Percentiles rank a stretch among this genome's conserved stretches.
phyloP scores from a whole-genome alignment of 2,797 vertebrate genomes.

The Phalloptychus januarius region DNA sequence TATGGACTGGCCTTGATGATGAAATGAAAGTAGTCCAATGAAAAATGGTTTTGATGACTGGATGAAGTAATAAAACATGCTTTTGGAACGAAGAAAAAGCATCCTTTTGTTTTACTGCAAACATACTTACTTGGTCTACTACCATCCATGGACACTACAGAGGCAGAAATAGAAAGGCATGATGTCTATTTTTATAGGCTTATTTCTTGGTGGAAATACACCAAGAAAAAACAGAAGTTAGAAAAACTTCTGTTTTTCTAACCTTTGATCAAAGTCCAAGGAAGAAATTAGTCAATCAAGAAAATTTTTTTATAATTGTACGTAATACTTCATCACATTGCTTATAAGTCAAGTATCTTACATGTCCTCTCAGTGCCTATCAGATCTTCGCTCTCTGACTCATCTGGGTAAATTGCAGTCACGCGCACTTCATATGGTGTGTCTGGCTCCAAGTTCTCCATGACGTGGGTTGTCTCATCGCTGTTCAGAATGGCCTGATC shows the following conservation, averaged over 20 bases:
- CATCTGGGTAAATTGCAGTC: slow-evolving; percentile 97
- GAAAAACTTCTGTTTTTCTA: slow-evolving; percentile 3
- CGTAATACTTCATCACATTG: not conserved
- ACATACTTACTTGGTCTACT: slow-evolving; percentile 73
- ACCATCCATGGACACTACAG: slow-evolving; percentile 70
- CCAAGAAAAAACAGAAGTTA: no score
- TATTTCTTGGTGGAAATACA: slow-evolving; percentile 29
- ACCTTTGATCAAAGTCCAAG: slow-evolving; percentile 25
- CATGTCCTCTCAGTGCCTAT: slow-evolving; percentile 90
- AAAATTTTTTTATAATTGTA: slow-evolving; percentile 5
- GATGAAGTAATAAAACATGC: slow-evolving; percentile 67
- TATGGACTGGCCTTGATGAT: slow-evolving; percentile 64
- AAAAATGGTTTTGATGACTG: slow-evolving; percentile 55
- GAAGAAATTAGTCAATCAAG: slow-evolving; percentile 24
- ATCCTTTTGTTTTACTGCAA: slow-evolving; percentile 59
- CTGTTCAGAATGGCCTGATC: slow-evolving; percentile 90
- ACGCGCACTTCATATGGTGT: slow-evolving; percentile 92
- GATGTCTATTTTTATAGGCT: slow-evolving; percentile 55
- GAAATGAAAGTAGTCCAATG: slow-evolving; percentile 55
- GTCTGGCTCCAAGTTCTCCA: slow-evolving; percentile 90
- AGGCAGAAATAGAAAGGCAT: slow-evolving; percentile 72
- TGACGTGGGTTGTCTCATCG: slow-evolving; percentile 85
- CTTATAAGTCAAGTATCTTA: slow-evolving; percentile 73
- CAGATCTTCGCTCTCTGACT: slow-evolving; percentile 95
- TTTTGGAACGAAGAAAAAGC: slow-evolving; percentile 48